Evolutionary conservation across 92 coral and sea anemone genomes (phyloP), one percentile per base, ranked within the genome.

Genomic region (Ricordea florida): DNA sequence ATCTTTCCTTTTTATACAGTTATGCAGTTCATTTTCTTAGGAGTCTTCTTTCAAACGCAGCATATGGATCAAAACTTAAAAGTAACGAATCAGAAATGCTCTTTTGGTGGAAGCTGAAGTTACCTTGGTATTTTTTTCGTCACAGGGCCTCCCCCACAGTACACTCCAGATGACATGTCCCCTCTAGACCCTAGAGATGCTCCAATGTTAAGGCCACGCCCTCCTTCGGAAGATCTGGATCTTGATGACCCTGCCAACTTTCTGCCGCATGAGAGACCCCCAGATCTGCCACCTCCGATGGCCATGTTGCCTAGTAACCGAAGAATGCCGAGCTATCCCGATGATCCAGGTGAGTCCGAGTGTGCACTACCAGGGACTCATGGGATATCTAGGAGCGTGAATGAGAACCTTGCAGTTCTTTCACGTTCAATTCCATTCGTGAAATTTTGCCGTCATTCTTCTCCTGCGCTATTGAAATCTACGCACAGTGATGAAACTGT

Each of bases 201-300:
- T 27, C 74, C 62, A 38, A 72, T 28, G 21, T 36, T 45, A 24
- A 56, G 57, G 44, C 63, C 53, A 57, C 56, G 47, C 50, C 86
- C 48, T 10, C 57, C 18, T 40, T 49, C 61, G 40, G 70, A 16
- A 55, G 87, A 53, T 29, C 14, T 88, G 50, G 97, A 92, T 52
- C 65, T 89, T 9, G 88, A 94, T 20, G 97, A 91, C 25, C 88
- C 78, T 21, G 72, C 91, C n/a, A 83, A 66, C 44, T 74, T 87
- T 44, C 90, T 76, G 22, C 25, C 62, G 0, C 73, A 65, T 41
- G 97, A 82, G 27, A 59, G 85, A 40, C 86, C 66, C 47, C 96
- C 97, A 35, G 97, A 89, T 75, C 97, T 92, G 15, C 99, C 99
- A 28, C 97, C 97, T 0, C 90, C 98, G 26, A 91, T 96, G 97